A percentile compares a stretch with the other conserved stretches of the same genome.
Evolutionary conservation across 2,113 vertebrate species (phyloP).

Genomic region (Cinclus cinclus): DNA sequence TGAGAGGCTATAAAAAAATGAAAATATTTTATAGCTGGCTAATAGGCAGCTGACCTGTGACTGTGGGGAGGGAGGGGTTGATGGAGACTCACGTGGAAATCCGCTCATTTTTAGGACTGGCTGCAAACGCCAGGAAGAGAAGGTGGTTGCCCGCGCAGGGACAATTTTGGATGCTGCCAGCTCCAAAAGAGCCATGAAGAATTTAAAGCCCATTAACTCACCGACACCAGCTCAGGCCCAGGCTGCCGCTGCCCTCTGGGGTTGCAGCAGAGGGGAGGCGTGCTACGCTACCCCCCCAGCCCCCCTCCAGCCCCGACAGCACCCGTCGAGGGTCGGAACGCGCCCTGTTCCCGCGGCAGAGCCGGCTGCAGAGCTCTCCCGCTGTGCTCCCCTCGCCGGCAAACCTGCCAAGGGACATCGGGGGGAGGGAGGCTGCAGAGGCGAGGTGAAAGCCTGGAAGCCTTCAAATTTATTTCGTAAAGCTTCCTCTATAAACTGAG

Average conservation of each 20-base stretch:
- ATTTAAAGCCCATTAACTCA: neutral
- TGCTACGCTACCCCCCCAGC: neutral
- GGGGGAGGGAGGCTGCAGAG: neutral
- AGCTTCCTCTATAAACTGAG: neutral
- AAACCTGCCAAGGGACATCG: neutral
- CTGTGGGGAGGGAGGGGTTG: neutral
- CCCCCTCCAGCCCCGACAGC: neutral
- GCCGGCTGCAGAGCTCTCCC: neutral
- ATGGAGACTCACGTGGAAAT: constrained; percentile 46
- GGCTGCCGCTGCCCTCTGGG: neutral
- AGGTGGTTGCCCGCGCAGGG: constrained; percentile 17
- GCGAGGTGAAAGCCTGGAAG: neutral
- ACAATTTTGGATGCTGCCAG: neutral
- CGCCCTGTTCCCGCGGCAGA: neutral
- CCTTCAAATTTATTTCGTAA: neutral
- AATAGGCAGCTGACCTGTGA: constrained; percentile 33
- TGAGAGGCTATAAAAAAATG: constrained; percentile 64
- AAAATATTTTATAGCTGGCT: constrained; percentile 61
- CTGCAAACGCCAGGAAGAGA: neutral
- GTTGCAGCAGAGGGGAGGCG: neutral
- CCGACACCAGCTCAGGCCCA: neutral
- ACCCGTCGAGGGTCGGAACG: neutral
- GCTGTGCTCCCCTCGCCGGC: neutral
- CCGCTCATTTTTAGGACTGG: constrained; percentile 30
- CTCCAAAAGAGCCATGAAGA: neutral